Base-by-base conservation (phyloP, 2,797 vertebrate species). In the Hydrocynus forskahlii region DNA sequence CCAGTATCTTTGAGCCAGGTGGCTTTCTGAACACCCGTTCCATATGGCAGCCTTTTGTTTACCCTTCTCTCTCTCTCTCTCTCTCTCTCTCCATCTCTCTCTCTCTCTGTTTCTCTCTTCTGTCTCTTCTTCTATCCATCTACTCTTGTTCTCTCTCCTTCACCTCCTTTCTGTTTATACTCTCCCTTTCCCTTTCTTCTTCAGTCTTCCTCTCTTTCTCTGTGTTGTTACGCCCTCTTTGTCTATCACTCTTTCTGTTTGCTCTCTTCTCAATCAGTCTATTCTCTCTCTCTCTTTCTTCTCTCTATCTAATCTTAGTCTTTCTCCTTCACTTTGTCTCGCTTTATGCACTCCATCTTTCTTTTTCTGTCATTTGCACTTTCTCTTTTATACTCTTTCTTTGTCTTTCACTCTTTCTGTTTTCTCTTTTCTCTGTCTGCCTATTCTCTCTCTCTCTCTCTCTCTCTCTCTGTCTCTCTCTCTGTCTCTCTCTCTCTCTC, bases 1-100 rank as follows among this genome's bases (percentile, higher is more conserved):
- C 50, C 75, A 63, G 60, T 75, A 76, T 78, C 54, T 54, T 64
- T 60, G 57, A 69, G 76, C 83, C 87, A 87, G 87, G 86, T 86
- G 86, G 78, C 75, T 81, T 83, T 82, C 71, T 73, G 72, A 66
- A 77, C 82, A 80, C 66, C 75, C 70, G 25, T 68, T 78, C 86
- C 84, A 85, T 87, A 87, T 85, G 87, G 83, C 71, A 76, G 69
- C 79, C 78, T 84, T 84, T 85, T 79, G 80, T 83, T 80, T 83
- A 48, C 57, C 74, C 57, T 57, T 1, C 68, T 55, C 67, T 48
- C 67, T 70, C 67, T 48, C 67, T 25, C n/a, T 70, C 12, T 48
- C 67, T 69, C 69, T 60, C 66, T 25, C 66, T 78, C 68, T 69
- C 62, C 5, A 12, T 48, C 45, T 48, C 10, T 48, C 45, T 48